These are phyloP conservation scores for Coluber constrictor DNA, from an alignment of 2,797 vertebrate species.

Conservation along the genomic window DNA sequence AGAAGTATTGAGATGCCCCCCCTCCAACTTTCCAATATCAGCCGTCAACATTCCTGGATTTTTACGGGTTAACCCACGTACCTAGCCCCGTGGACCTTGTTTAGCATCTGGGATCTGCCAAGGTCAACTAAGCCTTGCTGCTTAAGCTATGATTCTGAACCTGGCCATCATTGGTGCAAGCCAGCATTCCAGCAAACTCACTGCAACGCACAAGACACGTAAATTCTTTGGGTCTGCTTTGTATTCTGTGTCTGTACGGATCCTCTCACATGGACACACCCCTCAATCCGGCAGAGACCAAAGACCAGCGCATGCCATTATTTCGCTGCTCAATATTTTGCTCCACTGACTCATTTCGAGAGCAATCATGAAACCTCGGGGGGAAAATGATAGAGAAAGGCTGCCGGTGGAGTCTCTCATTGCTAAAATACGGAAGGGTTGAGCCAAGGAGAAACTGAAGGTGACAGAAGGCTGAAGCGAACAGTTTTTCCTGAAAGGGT, in stretches of 20 bases:
- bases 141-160: background rate
- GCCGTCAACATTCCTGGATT: background rate
- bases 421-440: slow-evolving; percentile 44
- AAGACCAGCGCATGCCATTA: slow-evolving; percentile 14
- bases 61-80: background rate
- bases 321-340: slow-evolving; percentile 51
- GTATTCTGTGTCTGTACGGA: background rate
- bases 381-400: slow-evolving; percentile 44
- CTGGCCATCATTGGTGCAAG: background rate
- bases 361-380: slow-evolving; percentile 45
- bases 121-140: background rate
- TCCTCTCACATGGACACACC: slow-evolving; percentile 33
- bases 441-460: slow-evolving; percentile 40
- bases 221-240: background rate
- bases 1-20: background rate
- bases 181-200: background rate
- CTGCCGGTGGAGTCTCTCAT: slow-evolving; percentile 52
- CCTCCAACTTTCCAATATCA: background rate
- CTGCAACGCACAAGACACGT: background rate
- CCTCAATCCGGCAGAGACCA: slow-evolving; percentile 37
- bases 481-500: background rate
- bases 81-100: background rate
- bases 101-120: background rate
- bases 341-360: slow-evolving; percentile 56
- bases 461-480: slow-evolving; percentile 45